These are phyloP conservation scores for Arctia plantaginis DNA, from an alignment of 2,888 invertebrate species.

Conservation along the genomic window DNA sequence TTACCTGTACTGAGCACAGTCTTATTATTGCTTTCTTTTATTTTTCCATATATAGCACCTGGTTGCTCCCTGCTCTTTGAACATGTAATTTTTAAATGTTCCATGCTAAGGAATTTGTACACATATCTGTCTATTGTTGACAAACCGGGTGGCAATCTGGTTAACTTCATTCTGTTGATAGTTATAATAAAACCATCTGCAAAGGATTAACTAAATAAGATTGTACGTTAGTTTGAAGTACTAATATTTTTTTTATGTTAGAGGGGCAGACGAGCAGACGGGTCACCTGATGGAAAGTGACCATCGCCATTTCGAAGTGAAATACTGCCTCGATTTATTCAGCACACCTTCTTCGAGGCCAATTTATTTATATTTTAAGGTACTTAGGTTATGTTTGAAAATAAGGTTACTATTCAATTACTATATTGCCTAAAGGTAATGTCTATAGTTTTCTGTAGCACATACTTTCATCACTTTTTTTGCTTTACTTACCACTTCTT, in stretches of 20 bases:
- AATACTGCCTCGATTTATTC: no score
- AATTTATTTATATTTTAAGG: no score
- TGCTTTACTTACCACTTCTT: conserved; percentile 4
- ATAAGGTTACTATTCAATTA: no score
- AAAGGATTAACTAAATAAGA: neutral
- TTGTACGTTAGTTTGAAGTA: neutral
- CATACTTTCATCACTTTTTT: neutral
- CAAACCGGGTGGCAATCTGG: neutral
- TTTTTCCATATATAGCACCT: neutral
- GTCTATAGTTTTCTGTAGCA: neutral
- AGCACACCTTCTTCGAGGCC: no score
- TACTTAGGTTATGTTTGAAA: no score
- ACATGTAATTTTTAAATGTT: neutral
- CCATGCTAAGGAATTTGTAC: neutral
- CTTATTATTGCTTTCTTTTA: neutral
- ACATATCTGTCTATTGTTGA: neutral
- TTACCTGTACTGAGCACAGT: neutral
- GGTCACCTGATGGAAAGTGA: no score
- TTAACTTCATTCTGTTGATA: conserved; percentile 2
- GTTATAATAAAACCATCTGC: neutral
- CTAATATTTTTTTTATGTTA: no score
- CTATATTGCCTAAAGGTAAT: no score
- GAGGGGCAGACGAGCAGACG: no score
- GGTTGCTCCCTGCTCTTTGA: neutral
- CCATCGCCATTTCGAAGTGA: no score